Conservation (phyloP, 2,113 vertebrate species). For the Opisthocomus hoazin region DNA sequence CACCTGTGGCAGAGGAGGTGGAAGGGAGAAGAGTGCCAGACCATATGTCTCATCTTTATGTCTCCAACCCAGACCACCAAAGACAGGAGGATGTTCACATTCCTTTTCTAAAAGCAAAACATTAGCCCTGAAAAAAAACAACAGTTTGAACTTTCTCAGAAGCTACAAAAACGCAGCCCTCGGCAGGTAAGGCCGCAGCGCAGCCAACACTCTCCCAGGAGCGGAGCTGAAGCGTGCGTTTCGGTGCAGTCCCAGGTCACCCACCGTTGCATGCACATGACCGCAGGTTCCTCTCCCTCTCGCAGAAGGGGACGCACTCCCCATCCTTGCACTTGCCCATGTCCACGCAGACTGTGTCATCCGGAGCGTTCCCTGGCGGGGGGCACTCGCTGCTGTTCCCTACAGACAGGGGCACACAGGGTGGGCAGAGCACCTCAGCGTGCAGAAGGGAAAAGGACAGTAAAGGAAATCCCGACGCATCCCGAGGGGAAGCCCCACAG, state of each 20-base stretch:
- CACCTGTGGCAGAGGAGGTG: neutral
- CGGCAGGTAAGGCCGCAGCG: neutral
- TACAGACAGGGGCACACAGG: conserved; percentile 11
- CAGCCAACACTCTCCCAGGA: neutral
- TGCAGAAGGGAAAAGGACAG: neutral
- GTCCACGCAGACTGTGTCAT: conserved; percentile 87
- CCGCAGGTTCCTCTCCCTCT: conserved; percentile 76
- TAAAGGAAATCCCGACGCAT: neutral
- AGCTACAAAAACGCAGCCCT: neutral
- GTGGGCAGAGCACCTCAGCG: neutral
- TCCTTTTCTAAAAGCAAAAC: neutral
- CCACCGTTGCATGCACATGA: conserved; percentile 93
- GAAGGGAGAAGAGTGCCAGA: neutral
- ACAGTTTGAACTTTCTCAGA: neutral
- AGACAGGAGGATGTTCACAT: neutral
- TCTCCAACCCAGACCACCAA: neutral
- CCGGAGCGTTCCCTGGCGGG: conserved; percentile 78
- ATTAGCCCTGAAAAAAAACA: neutral
- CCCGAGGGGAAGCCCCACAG: neutral
- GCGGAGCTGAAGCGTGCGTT: rapidly evolving
- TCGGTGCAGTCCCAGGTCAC: neutral
- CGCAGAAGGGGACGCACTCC: conserved; percentile 92
- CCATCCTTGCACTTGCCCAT: conserved; percentile 85
- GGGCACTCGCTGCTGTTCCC: conserved; percentile 91
- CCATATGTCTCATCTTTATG: neutral